Base-by-base conservation (phyloP, 2,888 invertebrate species). In the Loripinus fragilis region DNA sequence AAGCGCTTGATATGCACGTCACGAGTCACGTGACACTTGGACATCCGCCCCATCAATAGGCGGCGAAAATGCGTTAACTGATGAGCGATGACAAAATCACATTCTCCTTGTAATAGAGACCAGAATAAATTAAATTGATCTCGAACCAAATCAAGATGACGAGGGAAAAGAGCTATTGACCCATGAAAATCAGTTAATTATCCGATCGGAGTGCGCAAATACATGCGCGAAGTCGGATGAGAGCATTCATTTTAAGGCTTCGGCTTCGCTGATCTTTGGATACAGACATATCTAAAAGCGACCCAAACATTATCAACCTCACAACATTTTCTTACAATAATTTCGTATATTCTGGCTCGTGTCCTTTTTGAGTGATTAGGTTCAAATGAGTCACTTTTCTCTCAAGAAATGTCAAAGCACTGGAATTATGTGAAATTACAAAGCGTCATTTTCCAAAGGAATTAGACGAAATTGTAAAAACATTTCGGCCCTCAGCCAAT, bases 101-200 rank as follows among this genome's bases (percentile, higher is more conserved):
- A 60, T 60, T 60, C 60, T 60, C 20, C 7, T 30, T 33, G 60
- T 33, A 60, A 60, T 60, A 60, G 60, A 60, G 60, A 33, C 33
- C 60, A 60, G 60, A 60, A 60, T 60, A 60, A 60, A 60, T 60
- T 60, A 60, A 60, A 60, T 60, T 60, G 60, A 60, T 60, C 60
- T 60, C 33, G 7, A 33, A 60, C 60, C 60, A 60, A 60, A 60
- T 60, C 60, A 60, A 33, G 30, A 60, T 60, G 60, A 60, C 5
- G 12, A 38, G 38, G 5, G 38, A n/a, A n/a, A n/a, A n/a, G n/a
- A n/a, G n/a, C n/a, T n/a, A n/a, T n/a, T n/a, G n/a, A n/a, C n/a
- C n/a, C n/a, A n/a, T n/a, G n/a, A n/a, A n/a, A n/a, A n/a, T n/a
- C 38, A 38, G 38, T 12, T 5, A 38, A 12, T 5, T 8, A 12